Evolutionary conservation across 2,113 vertebrate genomes (phyloP).

Genomic region (Pyrgilauda ruficollis): DNA sequence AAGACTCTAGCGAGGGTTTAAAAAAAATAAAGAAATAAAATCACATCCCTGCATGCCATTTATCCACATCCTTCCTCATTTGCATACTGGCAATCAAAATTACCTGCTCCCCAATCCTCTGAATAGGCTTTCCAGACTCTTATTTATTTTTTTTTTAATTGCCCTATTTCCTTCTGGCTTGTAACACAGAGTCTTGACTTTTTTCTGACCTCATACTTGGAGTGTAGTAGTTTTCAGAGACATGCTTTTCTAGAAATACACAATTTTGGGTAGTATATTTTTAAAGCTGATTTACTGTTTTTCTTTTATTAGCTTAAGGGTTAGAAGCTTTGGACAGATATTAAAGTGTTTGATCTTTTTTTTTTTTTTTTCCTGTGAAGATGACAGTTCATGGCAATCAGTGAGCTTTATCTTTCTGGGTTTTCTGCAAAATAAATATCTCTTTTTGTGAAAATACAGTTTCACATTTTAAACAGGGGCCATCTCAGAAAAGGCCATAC

Average conservation of each 20-base stretch:
- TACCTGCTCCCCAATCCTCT: neutral
- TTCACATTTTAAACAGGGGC: neutral
- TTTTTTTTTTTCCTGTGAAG: neutral
- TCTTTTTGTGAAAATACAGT: neutral
- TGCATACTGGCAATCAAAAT: slow-evolving; percentile 3
- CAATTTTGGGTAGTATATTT: neutral
- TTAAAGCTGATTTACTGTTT: slow-evolving; percentile 31
- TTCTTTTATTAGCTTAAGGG: slow-evolving; percentile 33
- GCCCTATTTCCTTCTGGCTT: neutral
- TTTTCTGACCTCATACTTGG: neutral
- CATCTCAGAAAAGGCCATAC: neutral
- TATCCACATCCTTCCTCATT: neutral
- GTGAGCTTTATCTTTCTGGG: slow-evolving; percentile 5
- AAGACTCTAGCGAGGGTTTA: neutral
- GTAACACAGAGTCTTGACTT: neutral
- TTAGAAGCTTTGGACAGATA: slow-evolving; percentile 35
- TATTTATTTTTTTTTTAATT: neutral
- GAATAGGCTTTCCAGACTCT: neutral
- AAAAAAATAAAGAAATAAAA: neutral
- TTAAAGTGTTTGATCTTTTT: slow-evolving; percentile 27
- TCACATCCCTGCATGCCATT: neutral
- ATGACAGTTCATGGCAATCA: slow-evolving; percentile 18
- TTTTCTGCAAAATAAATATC: neutral
- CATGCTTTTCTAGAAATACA: neutral
- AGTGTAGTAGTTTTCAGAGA: neutral